These are phyloP conservation scores for Zosterops borbonicus DNA, from an alignment of 2,113 vertebrate species.

Conservation along the genomic window DNA sequence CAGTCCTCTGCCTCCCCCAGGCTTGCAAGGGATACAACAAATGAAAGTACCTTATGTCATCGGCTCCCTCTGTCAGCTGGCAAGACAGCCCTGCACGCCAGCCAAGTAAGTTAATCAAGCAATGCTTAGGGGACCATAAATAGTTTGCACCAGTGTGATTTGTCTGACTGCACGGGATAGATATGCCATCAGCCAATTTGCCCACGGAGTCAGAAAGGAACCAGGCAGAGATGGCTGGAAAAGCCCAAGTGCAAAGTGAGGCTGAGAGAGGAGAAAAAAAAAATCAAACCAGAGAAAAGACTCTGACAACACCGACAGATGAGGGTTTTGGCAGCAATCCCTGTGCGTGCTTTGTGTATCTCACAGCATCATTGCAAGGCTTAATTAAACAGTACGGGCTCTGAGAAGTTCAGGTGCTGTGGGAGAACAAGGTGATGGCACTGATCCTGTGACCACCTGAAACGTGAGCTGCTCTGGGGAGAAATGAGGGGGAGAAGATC, in stretches of 20 bases:
- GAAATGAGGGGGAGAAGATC: neutral
- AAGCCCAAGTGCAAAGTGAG: neutral
- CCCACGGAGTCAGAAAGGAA: neutral
- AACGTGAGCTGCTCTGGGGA: neutral
- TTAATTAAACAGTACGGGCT: constrained; percentile 1
- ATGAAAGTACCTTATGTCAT: neutral
- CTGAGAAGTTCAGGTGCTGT: neutral
- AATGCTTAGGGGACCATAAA: neutral
- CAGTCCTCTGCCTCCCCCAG: neutral
- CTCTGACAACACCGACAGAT: neutral
- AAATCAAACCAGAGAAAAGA: neutral
- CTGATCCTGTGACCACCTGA: neutral
- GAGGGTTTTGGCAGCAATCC: neutral
- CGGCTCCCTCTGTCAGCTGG: neutral
- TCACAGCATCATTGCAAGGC: neutral
- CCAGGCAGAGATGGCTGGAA: neutral
- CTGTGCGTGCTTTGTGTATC: neutral
- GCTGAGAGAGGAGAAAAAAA: neutral
- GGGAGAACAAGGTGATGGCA: neutral
- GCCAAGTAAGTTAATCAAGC: neutral
- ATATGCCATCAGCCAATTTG: neutral
- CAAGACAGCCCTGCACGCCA: neutral
- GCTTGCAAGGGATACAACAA: neutral
- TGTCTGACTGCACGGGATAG: neutral
- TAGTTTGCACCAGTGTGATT: neutral